These are phyloP conservation scores for Pitangus sulphuratus DNA, from an alignment of 2,797 vertebrate species.

Conservation along the genomic window DNA sequence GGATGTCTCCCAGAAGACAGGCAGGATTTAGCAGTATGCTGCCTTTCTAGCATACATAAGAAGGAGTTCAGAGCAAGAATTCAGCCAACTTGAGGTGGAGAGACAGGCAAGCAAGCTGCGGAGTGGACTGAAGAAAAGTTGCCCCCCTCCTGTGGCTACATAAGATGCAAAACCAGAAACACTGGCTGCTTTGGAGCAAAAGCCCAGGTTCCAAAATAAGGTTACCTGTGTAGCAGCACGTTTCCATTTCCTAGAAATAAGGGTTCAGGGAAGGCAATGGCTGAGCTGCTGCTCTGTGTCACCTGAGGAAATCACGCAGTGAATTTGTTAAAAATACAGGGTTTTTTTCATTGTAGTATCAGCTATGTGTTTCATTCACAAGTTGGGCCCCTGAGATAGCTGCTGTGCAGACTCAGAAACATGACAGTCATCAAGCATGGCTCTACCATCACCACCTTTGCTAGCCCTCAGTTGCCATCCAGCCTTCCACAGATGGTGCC, in stretches of 20 bases:
- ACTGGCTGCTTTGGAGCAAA: background rate
- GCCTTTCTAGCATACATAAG: slow-evolving; percentile 25
- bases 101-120: background rate
- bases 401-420: background rate
- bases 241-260: background rate
- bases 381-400: background rate
- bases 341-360: background rate
- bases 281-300: background rate
- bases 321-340: background rate
- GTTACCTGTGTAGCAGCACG: background rate
- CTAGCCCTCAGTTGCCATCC: background rate
- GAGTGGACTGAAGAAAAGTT: background rate
- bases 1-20: background rate
- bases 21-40: background rate
- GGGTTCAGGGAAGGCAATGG: background rate
- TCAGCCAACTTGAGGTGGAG: background rate
- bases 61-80: background rate
- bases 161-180: background rate
- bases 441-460: background rate
- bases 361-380: background rate
- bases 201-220: background rate
- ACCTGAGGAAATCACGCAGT: background rate
- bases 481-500: background rate
- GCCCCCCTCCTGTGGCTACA: background rate
- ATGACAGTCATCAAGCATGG: fast-evolving